A percentile compares a stretch with the other conserved stretches of the same genome.
Conservation (phyloP, 2,888 invertebrate genomes). For the Parnassius mnemosyne region DNA sequence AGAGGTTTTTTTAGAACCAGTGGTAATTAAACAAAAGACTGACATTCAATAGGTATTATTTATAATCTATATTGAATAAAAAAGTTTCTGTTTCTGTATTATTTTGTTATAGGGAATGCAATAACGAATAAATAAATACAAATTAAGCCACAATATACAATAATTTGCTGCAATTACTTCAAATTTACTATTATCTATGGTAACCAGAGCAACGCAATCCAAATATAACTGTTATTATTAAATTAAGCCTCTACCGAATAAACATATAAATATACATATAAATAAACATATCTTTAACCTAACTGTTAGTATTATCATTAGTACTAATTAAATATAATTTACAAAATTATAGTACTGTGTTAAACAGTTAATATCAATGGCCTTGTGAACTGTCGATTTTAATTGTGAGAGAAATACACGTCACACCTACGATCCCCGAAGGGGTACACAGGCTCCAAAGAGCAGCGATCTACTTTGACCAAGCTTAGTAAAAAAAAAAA, state of each 20-base stretch:
- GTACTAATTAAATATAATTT: constrained; percentile 13
- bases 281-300: constrained; percentile 18
- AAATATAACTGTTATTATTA: constrained; percentile 3
- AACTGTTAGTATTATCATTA: constrained; percentile 5
- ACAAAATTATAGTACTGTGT: constrained; percentile 15
- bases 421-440: too few relatives aligned
- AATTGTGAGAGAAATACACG: neutral
- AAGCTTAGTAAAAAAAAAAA: neutral
- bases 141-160: too few relatives aligned
- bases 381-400: constrained; percentile 6
- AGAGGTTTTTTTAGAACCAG: too few relatives aligned
- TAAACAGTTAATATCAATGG: constrained; percentile 6
- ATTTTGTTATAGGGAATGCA: neutral
- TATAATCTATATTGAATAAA: too few relatives aligned
- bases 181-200: constrained; percentile 21
- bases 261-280: constrained; percentile 26
- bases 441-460: too few relatives aligned
- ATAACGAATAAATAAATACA: neutral
- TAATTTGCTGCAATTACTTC: constrained; percentile 1
- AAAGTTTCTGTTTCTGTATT: too few relatives aligned
- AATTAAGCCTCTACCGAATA: constrained; percentile 21
- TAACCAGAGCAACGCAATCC: constrained; percentile 13
- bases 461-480: neutral
- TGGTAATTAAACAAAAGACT: too few relatives aligned
- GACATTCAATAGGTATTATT: too few relatives aligned